These are phyloP conservation scores for Machimus rusticus DNA, from an alignment of 2,888 invertebrate genomes.

Conservation along the genomic window DNA sequence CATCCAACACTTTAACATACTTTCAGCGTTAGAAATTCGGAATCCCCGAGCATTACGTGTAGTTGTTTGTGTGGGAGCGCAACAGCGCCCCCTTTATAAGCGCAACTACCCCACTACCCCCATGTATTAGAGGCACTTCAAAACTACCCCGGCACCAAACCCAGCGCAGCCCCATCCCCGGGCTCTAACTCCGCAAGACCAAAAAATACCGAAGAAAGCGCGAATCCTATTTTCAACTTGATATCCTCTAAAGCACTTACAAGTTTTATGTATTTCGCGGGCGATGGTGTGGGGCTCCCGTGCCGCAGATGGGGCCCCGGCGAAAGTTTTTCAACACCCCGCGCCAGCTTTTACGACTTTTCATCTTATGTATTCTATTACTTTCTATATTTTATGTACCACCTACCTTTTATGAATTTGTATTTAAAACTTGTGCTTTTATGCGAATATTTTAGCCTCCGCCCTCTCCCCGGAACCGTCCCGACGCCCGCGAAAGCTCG, in stretches of 20 bases:
- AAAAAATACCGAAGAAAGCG: conserved; percentile 47
- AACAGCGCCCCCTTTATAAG: conserved; percentile 38
- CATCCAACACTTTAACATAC: conserved; percentile 40
- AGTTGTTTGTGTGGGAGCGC: conserved; percentile 40
- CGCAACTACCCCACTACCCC: conserved; percentile 40
- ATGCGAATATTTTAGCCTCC: conserved; percentile 45
- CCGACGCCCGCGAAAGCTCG: conserved; percentile 2
- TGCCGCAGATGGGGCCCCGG: conserved; percentile 35
- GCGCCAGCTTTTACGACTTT: conserved; percentile 51
- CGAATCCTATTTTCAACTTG: conserved; percentile 49
- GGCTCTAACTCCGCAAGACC: conserved; percentile 14
- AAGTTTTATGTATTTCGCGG: conserved; percentile 48
- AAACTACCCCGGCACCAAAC: conserved; percentile 36
- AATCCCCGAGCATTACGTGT: conserved; percentile 28
- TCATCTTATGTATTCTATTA: conserved; percentile 50
- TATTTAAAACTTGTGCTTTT: conserved; percentile 49
- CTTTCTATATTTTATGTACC: conserved; percentile 49
- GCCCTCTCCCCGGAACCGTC: not conserved
- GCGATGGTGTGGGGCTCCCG: not conserved
- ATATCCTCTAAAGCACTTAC: conserved; percentile 49
- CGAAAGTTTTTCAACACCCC: conserved; percentile 49
- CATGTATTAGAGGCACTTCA: conserved; percentile 43
- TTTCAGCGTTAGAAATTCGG: conserved; percentile 36
- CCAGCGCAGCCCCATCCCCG: not conserved
- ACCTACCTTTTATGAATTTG: conserved; percentile 49